Base-by-base conservation (phyloP, 1,140 invertebrate species). In the Tyrophagus putrescentiae region DNA sequence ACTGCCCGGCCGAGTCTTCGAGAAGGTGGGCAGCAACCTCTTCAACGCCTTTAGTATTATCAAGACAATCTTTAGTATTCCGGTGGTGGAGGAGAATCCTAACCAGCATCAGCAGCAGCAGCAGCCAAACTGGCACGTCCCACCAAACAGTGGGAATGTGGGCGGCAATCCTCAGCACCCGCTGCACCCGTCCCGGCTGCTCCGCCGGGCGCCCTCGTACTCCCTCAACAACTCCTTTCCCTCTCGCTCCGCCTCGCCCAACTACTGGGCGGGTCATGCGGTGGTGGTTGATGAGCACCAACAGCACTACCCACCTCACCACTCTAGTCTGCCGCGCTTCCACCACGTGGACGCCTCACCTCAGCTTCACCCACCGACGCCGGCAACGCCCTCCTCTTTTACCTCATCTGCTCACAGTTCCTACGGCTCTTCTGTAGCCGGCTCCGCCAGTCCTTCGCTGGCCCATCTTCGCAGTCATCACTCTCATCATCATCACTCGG, bases 11-110 rank as follows among this genome's bases (percentile, higher is more conserved):
- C 23, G 31, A 21, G 18, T 48, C 21, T 48, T 48, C 13, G 45
- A 48, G 18, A 48, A 48, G 21, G 45, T 48, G 23, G 45, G 45
- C 45, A 48, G 18, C 45, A 48, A n/a, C n/a, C n/a, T 48, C 18
- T 48, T 48, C 21, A 48, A 48, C 45, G 45, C 31, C 21, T 48
- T 48, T 48, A 48, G 45, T 48, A 48, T 48, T 48, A 48, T 48
- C 18, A 48, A 48, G 31, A 48, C 45, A 7, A 48, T 48, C 21
- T 21, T 48, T 25, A 48, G 45, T 48, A 48, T 48, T 48, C 18
- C 45, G 7, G 18, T 7, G 21, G 45, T 25, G n/a, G n/a, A n/a
- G n/a, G n/a, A n/a, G n/a, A n/a, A n/a, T n/a, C n/a, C n/a, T n/a
- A n/a, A n/a, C n/a, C n/a, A n/a, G 23, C 21, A 48, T 39, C 36